phyloP scores from a whole-genome alignment of 64 coral and sea anemone species.

The Hydrozoanthus tunicans region DNA sequence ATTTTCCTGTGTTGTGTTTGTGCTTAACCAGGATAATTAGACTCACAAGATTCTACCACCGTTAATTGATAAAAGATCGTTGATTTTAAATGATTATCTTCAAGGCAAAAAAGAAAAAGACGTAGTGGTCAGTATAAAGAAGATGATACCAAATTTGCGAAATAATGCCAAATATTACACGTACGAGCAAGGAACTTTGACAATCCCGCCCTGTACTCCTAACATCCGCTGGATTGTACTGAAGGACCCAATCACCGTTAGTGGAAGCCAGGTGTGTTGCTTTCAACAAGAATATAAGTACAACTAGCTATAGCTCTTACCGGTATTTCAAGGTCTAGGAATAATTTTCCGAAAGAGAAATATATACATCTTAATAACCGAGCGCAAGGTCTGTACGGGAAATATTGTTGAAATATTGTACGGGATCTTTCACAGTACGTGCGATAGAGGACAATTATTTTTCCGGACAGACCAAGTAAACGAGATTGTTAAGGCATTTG shows the following conservation, averaged over 20 bases:
- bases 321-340: not conserved
- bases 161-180: constrained; percentile 24
- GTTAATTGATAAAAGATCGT: not conserved
- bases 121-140: constrained; percentile 12
- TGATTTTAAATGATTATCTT: not conserved
- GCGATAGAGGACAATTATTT: too few species aligned
- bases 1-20: too few species aligned
- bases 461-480: too few species aligned
- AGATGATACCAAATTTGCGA: constrained; percentile 21
- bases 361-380: too few species aligned
- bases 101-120: constrained; percentile 42
- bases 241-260: not conserved
- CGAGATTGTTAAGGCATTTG: too few species aligned
- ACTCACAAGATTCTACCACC: not conserved
- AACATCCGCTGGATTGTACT: constrained; percentile 40
- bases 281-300: not conserved
- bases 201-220: constrained; percentile 9
- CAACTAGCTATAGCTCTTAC: not conserved
- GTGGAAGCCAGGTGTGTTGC: not conserved
- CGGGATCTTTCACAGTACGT: too few species aligned
- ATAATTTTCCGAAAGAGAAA: not conserved
- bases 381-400: too few species aligned
- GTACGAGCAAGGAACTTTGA: constrained; percentile 23
- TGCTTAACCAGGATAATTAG: not conserved
- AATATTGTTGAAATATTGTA: too few species aligned